A percentile compares a stretch with the other conserved stretches of the same genome.
Evolutionary conservation across 2,113 vertebrate genomes (phyloP).

Genomic region (Myocastor coypus): DNA sequence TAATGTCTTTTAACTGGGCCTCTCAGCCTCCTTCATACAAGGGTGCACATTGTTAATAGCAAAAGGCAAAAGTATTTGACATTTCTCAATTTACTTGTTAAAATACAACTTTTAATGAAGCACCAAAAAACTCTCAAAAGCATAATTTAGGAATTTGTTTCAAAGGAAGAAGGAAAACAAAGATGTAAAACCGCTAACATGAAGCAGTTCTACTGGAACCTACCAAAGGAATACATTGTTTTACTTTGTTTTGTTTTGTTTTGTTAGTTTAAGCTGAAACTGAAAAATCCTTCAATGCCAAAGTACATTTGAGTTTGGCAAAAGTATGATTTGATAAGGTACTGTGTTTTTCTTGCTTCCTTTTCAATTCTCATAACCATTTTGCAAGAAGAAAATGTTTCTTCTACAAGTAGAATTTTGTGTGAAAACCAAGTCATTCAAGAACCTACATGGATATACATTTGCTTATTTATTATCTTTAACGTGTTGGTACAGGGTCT

Average conservation of each 20-base stretch:
- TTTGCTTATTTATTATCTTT: too few relatives aligned
- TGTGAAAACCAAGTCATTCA: slow-evolving; percentile 20
- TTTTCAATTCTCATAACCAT: slow-evolving; percentile 32
- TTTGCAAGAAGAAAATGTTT: neutral
- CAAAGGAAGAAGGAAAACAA: neutral
- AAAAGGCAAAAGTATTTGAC: neutral
- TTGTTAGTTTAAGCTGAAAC: neutral
- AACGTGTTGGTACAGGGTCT: too few relatives aligned
- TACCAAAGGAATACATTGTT: neutral
- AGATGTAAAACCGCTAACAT: neutral
- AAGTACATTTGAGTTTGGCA: slow-evolving; percentile 31
- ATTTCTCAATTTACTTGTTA: neutral
- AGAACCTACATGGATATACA: neutral
- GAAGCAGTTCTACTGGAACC: neutral
- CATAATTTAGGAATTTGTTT: slow-evolving; percentile 1
- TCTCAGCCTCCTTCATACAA: neutral
- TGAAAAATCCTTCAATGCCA: neutral
- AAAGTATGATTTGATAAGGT: neutral
- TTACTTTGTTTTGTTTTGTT: neutral
- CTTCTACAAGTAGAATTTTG: slow-evolving; percentile 36
- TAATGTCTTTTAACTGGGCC: neutral
- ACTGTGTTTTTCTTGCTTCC: neutral
- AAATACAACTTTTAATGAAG: neutral
- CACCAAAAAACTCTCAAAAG: neutral
- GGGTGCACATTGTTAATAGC: neutral